Evolutionary conservation across 2,888 invertebrate genomes (phyloP), one percentile per base, ranked within the genome.

Genomic region (Urechis unicinctus): DNA sequence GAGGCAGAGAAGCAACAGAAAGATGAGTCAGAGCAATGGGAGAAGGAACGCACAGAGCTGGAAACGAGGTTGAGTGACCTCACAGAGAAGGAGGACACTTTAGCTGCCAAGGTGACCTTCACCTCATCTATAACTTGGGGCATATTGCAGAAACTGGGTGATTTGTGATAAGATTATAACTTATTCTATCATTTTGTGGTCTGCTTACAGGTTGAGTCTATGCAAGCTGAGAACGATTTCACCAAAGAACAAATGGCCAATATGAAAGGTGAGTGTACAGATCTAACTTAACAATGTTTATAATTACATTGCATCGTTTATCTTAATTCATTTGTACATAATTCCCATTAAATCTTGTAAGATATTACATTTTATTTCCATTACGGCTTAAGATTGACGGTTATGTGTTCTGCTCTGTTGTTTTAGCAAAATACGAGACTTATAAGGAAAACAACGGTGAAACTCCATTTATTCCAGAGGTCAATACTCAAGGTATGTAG

Each of bases 61-160:
- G 67, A 68, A 54, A 80, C 81, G 60, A 81, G 80, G 63, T 71
- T 85, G 58, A 81, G 81, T 58, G 81, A 82, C 54, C 81, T 82
- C 72, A 79, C 82, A 60, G 80, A 80, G 60, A 80, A 81, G 63
- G 78, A 81, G 44, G 79, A 81, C 55, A 75, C 78, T 25, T 77
- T 81, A 46, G 75, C 71, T 25, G 74, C 77, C 22, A 74, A 77
- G 69, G 75, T 77, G 55, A 52, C 44, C 24, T 2, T 29, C n/a
- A 3, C 4, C n/a, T 36, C 9, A 5, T 2, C n/a, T n/a, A n/a
- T n/a, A n/a, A n/a, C n/a, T n/a, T n/a, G n/a, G n/a, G n/a, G n/a
- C n/a, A n/a, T n/a, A n/a, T n/a, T n/a, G n/a, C n/a, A n/a, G n/a
- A n/a, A n/a, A n/a, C n/a, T n/a, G n/a, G n/a, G 6, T 9, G 2